Percentiles rank a stretch among this genome's conserved stretches.
phyloP scores from a whole-genome alignment of 2,888 invertebrate species.

The Cosmia trapezina region DNA sequence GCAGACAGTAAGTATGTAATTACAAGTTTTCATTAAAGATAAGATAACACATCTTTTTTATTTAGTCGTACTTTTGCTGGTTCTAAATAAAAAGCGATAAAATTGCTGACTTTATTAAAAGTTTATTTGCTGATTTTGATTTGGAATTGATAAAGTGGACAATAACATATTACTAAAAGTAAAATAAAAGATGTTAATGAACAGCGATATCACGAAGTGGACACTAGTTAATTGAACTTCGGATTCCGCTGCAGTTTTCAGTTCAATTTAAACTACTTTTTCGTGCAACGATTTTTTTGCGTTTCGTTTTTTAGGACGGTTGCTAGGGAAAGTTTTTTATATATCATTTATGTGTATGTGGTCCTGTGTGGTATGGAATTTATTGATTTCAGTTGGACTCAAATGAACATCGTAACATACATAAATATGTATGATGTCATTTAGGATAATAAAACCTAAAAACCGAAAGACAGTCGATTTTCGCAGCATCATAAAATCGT shows the following conservation, averaged over 20 bases:
- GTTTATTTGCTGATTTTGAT: neutral
- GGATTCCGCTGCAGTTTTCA: slow-evolving; percentile 35
- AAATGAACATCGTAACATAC: no score
- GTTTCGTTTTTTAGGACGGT: slow-evolving; percentile 6
- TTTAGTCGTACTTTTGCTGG: neutral
- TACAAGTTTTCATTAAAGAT: neutral
- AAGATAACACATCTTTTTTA: no score
- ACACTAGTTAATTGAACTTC: slow-evolving; percentile 50
- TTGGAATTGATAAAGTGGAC: neutral
- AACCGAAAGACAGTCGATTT: neutral
- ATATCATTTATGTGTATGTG: neutral
- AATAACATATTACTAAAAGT: neutral
- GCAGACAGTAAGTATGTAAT: neutral
- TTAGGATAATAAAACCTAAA: neutral
- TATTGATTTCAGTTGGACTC: neutral
- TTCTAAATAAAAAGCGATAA: neutral
- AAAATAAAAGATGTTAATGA: neutral
- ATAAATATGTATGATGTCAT: no score
- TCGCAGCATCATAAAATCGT: neutral
- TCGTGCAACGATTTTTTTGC: neutral
- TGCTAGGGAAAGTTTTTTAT: neutral
- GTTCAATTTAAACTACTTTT: slow-evolving; percentile 40
- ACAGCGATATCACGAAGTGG: slow-evolving; percentile 32
- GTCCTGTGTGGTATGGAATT: neutral
- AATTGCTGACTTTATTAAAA: neutral